Conservation (phyloP, 2,113 vertebrate species). For the Dromaius novaehollandiae region DNA sequence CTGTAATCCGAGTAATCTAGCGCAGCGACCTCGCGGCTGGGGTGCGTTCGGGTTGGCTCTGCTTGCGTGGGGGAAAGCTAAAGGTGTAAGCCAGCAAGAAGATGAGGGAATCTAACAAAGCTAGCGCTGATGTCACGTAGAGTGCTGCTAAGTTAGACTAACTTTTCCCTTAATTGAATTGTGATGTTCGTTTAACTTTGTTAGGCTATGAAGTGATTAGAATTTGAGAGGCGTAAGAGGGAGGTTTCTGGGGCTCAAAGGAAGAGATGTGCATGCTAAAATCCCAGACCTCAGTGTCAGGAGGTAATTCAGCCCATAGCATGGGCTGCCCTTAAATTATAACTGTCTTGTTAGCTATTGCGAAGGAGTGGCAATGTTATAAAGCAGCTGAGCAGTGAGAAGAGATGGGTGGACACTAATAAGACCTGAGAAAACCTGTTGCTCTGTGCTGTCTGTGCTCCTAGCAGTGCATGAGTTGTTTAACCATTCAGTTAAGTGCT, state of each 20-base stretch:
- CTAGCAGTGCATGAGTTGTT: rapidly evolving
- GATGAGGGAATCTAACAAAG: not conserved
- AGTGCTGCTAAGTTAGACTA: rapidly evolving
- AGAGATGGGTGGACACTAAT: rapidly evolving
- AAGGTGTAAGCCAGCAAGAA: not conserved
- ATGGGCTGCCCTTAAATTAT: not conserved
- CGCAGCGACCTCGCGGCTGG: rapidly evolving
- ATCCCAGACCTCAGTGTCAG: not conserved
- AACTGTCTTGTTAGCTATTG: rapidly evolving
- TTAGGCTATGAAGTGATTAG: not conserved
- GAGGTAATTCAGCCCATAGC: not conserved
- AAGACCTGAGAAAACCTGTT: not conserved
- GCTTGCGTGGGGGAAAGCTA: rapidly evolving
- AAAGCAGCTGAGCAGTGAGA: not conserved
- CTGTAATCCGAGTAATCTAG: not conserved
- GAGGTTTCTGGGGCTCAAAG: not conserved
- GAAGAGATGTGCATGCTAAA: not conserved
- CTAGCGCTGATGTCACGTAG: rapidly evolving
- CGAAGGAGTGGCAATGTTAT: not conserved
- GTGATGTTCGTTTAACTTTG: not conserved
- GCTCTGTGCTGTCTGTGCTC: not conserved
- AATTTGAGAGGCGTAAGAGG: not conserved
- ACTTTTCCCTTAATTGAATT: rapidly evolving
- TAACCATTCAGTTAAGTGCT: not conserved
- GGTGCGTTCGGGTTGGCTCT: not conserved